Percentiles rank a stretch among this genome's conserved stretches.
phyloP scores from a whole-genome alignment of 1,140 invertebrate genomes.

The Zophobas morio region DNA sequence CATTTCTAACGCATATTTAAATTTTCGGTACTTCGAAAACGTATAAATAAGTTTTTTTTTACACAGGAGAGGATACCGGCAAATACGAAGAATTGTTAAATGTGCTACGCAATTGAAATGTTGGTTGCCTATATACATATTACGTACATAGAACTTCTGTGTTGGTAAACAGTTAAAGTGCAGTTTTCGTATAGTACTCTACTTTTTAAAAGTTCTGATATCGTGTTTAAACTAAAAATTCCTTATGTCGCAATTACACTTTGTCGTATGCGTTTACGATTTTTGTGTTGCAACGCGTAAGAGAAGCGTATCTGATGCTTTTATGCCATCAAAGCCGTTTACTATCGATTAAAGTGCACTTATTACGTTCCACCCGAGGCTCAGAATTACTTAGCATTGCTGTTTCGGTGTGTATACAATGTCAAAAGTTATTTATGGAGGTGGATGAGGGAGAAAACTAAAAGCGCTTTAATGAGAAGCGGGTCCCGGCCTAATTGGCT shows the following conservation, averaged over 20 bases:
- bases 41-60: no score
- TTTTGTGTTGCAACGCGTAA: not conserved
- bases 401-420: conserved; percentile 42
- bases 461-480: conserved; percentile 49
- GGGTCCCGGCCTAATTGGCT: conserved; percentile 58
- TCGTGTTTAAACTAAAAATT: no score
- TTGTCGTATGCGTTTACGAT: not conserved
- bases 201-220: no score
- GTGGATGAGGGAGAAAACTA: conserved; percentile 48
- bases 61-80: no score
- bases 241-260: not conserved
- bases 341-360: conserved; percentile 17
- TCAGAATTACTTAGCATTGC: conserved; percentile 41
- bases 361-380: conserved; percentile 5
- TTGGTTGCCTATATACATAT: no score
- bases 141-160: no score
- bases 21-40: no score
- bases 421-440: conserved; percentile 49
- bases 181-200: no score
- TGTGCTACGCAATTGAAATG: no score
- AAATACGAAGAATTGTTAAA: no score
- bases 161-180: no score
- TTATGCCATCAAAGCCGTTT: conserved; percentile 5
- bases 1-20: no score
- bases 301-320: not conserved